A percentile compares a stretch with the other conserved stretches of the same genome.
Conservation (phyloP, 2,888 invertebrate species). For the Cheilosia scutellata region DNA sequence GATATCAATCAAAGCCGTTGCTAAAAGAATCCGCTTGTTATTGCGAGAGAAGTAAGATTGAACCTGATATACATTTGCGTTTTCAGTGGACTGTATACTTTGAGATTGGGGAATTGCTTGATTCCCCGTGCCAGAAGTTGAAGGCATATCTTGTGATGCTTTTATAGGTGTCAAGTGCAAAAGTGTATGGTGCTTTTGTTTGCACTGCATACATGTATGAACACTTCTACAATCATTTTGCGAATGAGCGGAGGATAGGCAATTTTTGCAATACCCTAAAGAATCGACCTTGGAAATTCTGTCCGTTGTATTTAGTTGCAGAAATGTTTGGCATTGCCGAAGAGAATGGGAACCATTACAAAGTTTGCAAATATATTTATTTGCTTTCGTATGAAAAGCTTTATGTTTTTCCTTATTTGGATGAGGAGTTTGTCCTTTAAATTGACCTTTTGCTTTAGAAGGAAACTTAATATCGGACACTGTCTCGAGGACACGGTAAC, state of each 20-base stretch:
- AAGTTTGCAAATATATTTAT: neutral
- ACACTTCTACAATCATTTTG: neutral
- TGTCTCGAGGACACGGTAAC: too few species aligned
- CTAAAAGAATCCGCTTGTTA: constrained; percentile 4
- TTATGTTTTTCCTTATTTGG: neutral
- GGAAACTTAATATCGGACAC: too few species aligned
- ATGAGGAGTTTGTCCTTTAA: neutral
- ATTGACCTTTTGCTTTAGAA: neutral
- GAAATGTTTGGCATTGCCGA: neutral
- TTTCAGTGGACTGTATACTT: constrained; percentile 29
- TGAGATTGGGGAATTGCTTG: neutral
- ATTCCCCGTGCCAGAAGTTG: neutral
- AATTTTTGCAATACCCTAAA: neutral
- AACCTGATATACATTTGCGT: neutral
- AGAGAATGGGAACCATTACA: neutral
- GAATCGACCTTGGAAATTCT: neutral
- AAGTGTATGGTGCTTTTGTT: neutral
- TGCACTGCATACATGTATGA: constrained; percentile 7
- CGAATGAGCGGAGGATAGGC: neutral
- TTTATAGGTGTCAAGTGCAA: neutral
- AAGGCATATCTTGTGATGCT: neutral
- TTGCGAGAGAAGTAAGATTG: constrained; percentile 19
- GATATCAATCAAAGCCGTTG: constrained; percentile 1
- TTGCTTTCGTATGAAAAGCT: constrained; percentile 7
- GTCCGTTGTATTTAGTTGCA: neutral